Evolutionary conservation across 2,113 vertebrate genomes (phyloP), one percentile per base, ranked within the genome.

Genomic region (Ophiodon elongatus): DNA sequence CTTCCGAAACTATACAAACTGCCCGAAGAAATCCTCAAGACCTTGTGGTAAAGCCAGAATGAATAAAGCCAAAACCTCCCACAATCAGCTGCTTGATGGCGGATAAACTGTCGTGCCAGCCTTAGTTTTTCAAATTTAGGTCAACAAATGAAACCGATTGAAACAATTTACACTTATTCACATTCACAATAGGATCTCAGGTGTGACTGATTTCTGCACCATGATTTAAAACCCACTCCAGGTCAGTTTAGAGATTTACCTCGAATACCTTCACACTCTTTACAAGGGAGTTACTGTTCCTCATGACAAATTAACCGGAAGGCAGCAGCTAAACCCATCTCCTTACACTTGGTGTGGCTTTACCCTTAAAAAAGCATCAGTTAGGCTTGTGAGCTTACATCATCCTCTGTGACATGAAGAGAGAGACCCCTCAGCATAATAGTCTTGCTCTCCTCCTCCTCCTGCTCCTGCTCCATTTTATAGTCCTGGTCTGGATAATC

Each of bases 371-470:
- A n/a, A 37, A 25, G 11, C 27, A 65, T 73, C 25, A 57, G 63
- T 23, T 29, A 70, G 23, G 23, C 13, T 9, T 45, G 1, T 45
- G 27, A 43, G 4, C 97, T 95, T 95, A 99, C 97, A 90, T 98
- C 97, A 54, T 96, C 96, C 88, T 98, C 98, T 0, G 95, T 96
- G 75, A 97, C 96, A 47, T 97, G 96, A 79, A 96, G 95, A 31
- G 97, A 96, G 67, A 99, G 97, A 68, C 97, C 97, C 11, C 97
- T 96, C 43, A 99, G 95, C 97, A 98, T 97, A 83, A 99, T 96
- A 31, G 97, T 98, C 92, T 97, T 98, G 94, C 97, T 98, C 90
- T 98, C 97, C 82, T 97, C 96, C 71, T 98, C 97, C 35, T 95
- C 96, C 73, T 97, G 96, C 71, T 98, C 97, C 41, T 95, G 95